These are phyloP conservation scores for Thryonomys swinderianus DNA, from an alignment of 2,113 vertebrate genomes.

Conservation along the genomic window DNA sequence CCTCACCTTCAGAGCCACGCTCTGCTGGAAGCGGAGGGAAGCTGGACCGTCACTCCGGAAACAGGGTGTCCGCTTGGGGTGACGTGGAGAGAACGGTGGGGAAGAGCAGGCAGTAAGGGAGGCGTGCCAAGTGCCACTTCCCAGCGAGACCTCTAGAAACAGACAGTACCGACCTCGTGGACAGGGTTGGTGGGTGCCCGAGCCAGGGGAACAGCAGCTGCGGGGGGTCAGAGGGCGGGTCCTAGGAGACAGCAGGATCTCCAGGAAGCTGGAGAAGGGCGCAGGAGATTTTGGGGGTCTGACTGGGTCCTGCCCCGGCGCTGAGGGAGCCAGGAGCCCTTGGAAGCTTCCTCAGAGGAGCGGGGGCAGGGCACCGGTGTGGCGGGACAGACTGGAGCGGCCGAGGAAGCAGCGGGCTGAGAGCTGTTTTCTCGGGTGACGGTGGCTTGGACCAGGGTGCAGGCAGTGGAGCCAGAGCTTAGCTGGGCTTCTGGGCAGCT, in stretches of 20 bases:
- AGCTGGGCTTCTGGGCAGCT: not conserved
- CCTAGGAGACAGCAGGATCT: too few relatives aligned
- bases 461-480: fast-evolving
- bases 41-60: not conserved
- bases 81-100: too few relatives aligned
- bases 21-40: not conserved
- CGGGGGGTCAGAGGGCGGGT: not conserved
- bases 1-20: not conserved
- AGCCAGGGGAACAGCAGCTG: too few relatives aligned
- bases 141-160: not conserved
- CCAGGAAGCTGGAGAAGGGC: not conserved
- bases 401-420: too few relatives aligned
- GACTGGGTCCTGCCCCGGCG: not conserved
- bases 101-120: not conserved
- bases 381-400: not conserved
- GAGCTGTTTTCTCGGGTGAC: not conserved
- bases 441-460: fast-evolving
- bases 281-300: not conserved
- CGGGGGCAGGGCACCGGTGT: fast-evolving
- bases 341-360: not conserved
- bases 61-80: too few relatives aligned
- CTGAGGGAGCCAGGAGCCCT: not conserved
- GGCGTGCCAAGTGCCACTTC: not conserved
- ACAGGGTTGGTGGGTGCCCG: not conserved
- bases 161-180: not conserved